These are phyloP conservation scores for Lepeophtheirus salmonis DNA, from an alignment of 1,140 invertebrate species.

Conservation along the genomic window DNA sequence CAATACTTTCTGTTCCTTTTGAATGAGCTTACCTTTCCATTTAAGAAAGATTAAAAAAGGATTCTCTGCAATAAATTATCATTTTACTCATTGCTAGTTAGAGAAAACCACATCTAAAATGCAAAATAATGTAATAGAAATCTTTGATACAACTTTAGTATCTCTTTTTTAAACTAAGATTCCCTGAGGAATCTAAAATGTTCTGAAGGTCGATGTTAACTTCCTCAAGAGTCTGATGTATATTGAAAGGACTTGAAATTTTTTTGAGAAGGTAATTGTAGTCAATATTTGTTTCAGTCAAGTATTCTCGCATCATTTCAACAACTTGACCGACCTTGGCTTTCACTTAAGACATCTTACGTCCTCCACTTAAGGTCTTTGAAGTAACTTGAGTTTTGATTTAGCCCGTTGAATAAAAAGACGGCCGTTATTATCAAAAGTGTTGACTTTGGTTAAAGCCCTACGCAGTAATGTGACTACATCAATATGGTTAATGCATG, in stretches of 20 bases:
- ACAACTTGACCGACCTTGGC: conserved; percentile 9
- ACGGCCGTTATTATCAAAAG: conserved; percentile 15
- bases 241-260: neutral
- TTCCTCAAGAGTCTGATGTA: conserved; percentile 8
- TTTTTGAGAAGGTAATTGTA: conserved; percentile 7
- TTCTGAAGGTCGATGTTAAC: conserved; percentile 11
- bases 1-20: no score
- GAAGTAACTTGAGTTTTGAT: conserved; percentile 14
- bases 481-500: conserved; percentile 54
- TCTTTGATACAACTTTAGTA: no score
- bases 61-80: no score
- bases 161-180: neutral
- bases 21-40: no score
- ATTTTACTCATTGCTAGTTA: no score
- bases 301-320: conserved; percentile 19
- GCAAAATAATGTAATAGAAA: no score
- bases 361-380: neutral
- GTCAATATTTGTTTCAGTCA: conserved; percentile 8
- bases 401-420: conserved; percentile 15
- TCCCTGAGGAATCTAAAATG: conserved; percentile 10
- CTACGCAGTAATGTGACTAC: conserved; percentile 62
- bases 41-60: no score
- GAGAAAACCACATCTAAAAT: no score
- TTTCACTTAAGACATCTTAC: conserved; percentile 16
- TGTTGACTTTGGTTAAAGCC: conserved; percentile 34